These are phyloP conservation scores for Lapara coniferarum DNA, from an alignment of 2,888 invertebrate species.

Conservation along the genomic window DNA sequence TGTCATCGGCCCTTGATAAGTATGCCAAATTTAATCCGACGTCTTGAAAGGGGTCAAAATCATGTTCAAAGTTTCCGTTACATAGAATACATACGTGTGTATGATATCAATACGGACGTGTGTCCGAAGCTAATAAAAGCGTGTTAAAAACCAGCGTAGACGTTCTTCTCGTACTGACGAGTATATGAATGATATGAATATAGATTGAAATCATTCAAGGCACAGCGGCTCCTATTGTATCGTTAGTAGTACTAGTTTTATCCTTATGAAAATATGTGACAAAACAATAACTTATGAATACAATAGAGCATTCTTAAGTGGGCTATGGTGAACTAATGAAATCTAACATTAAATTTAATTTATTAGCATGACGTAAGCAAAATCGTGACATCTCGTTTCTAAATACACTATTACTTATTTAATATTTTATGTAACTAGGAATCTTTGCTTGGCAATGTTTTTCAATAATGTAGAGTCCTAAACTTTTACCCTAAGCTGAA, in stretches of 20 bases:
- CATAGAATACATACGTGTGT: too few species aligned
- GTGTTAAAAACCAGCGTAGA: neutral
- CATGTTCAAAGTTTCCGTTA: too few species aligned
- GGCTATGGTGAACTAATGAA: conserved; percentile 32
- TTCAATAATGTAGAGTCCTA: neutral
- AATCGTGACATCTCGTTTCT: neutral
- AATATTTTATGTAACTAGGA: neutral
- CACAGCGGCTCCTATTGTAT: neutral
- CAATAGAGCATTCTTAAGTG: conserved; percentile 38
- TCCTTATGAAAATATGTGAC: conserved; percentile 23
- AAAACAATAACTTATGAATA: conserved; percentile 44
- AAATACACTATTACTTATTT: neutral
- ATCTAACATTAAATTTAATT: conserved; percentile 23
- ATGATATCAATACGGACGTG: too few species aligned
- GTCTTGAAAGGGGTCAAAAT: too few species aligned
- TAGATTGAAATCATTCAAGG: neutral
- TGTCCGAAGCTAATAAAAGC: too few species aligned
- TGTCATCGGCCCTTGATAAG: too few species aligned
- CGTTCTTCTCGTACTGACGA: neutral
- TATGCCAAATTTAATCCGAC: too few species aligned
- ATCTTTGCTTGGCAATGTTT: neutral
- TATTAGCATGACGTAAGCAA: neutral
- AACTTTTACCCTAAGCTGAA: neutral
- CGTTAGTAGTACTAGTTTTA: neutral
- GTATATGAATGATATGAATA: neutral